Base-by-base conservation (phyloP, 2,888 invertebrate genomes). In the Dryobotodes eremita region DNA sequence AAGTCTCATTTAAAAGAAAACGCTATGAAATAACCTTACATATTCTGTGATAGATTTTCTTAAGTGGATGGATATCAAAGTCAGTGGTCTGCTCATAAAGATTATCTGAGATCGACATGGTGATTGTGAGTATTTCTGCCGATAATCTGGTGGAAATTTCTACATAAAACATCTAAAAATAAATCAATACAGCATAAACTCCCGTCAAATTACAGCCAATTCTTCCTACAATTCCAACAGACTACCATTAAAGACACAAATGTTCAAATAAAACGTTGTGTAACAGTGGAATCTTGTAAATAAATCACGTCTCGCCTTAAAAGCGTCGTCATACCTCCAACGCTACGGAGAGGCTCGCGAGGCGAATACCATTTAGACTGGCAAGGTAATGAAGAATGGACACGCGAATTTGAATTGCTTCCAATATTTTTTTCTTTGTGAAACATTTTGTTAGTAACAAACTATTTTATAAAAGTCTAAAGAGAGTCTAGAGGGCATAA, bases 251-350 rank as follows among this genome's bases (percentile, higher is more conserved):
- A 23, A 48, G 50, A 31, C 42, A 31, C 53, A 79, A 71, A 77
- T 83, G n/a, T 68, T 31, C 17, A 72, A 83, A 86, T 79, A 82
- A 77, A 89, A 84, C 75, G 42, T 79, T 72, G 62, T 68, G 31
- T 70, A 80, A 77, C 68, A 80, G 64, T 61, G 61, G 65, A 82
- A 89, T 89, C 68, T 61, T 84, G 78, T 78, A 84, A 82, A 89
- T 86, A 89, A 89, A 88, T 88, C 88, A 88, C 76, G 80, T 68
- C 46, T 77, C 46, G 53, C 74, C 69, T 72, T 87, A 80, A 80
- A 83, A 86, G 80, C 79, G 59, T 62, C 76, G 80, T 82, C 86
- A 86, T 83, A 86, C 78, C 80, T 77, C 75, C 80, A 68, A 48
- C 80, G 77, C 71, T 71, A 74, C 68, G 68, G 55, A 74, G 71